A percentile compares a stretch with the other conserved stretches of the same genome.
Evolutionary conservation across 2,113 vertebrate species (phyloP).

Genomic region (Pterocles burchelli): DNA sequence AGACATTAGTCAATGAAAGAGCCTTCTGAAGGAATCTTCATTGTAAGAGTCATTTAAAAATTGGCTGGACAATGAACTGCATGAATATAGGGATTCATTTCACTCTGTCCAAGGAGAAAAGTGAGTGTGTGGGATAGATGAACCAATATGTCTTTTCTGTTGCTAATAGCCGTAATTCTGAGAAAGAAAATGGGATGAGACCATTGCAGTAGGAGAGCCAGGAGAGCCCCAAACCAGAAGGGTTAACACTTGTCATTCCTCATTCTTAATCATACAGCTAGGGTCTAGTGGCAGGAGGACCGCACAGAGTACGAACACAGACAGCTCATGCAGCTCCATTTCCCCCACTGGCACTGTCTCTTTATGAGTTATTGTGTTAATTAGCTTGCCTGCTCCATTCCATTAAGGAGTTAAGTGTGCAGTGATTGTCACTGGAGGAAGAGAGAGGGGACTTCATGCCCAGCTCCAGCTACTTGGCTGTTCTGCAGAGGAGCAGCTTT

Average conservation of each 20-base stretch:
- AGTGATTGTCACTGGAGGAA: background rate
- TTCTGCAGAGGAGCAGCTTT: background rate
- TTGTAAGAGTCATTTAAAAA: background rate
- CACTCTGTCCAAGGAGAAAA: background rate
- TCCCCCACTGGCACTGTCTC: background rate
- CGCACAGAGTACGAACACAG: background rate
- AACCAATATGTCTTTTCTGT: slow-evolving; percentile 30
- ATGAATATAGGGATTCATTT: background rate
- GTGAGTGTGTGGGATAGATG: background rate
- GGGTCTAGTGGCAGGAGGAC: background rate
- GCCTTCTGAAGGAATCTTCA: background rate
- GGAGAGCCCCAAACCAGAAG: background rate
- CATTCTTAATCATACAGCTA: slow-evolving; percentile 23
- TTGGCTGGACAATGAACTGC: background rate
- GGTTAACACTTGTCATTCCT: slow-evolving; percentile 35
- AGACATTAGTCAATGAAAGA: background rate
- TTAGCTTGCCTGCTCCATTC: background rate
- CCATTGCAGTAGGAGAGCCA: background rate
- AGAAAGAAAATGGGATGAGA: slow-evolving; percentile 1
- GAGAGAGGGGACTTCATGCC: background rate
- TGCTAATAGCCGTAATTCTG: slow-evolving; percentile 49
- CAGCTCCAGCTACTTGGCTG: fast-evolving
- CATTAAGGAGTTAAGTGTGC: fast-evolving
- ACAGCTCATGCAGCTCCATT: background rate
- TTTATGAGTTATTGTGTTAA: slow-evolving; percentile 5